Evolutionary conservation across 2,113 vertebrate genomes (phyloP).

Genomic region (Anseranas semipalmata): DNA sequence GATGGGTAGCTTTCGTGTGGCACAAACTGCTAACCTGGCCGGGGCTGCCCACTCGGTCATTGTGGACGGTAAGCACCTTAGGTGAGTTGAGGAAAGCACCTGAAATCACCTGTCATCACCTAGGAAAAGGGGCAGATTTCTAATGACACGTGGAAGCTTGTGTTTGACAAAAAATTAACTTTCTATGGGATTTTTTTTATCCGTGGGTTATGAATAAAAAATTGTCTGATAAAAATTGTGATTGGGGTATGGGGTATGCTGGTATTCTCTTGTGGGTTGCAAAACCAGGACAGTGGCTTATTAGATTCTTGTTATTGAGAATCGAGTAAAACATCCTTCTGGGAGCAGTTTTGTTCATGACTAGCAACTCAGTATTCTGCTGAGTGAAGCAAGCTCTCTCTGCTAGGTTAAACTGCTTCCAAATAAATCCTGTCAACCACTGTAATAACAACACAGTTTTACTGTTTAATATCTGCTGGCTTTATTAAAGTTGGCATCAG

Average conservation of each 20-base stretch:
- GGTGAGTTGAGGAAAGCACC: not conserved
- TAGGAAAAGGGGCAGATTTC: not conserved
- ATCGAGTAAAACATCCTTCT: not conserved
- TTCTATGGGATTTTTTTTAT: not conserved
- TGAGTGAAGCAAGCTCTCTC: constrained; percentile 14
- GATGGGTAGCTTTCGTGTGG: not conserved
- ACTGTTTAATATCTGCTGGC: constrained; percentile 17
- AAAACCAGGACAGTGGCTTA: constrained; percentile 10
- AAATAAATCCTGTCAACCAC: constrained; percentile 8
- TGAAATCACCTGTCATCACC: not conserved
- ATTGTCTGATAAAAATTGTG: not conserved
- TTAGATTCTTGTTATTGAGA: constrained; percentile 24
- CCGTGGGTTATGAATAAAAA: not conserved
- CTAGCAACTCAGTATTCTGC: not conserved
- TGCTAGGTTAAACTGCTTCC: constrained; percentile 6
- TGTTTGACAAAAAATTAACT: not conserved
- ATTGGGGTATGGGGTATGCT: not conserved
- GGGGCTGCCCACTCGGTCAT: not conserved
- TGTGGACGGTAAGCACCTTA: not conserved
- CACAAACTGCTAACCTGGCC: not conserved
- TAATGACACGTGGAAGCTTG: not conserved
- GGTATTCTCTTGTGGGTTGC: not conserved
- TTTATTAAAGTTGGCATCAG: constrained; percentile 34
- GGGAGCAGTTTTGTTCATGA: constrained; percentile 4
- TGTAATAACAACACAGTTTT: not conserved